Percentiles rank a stretch among this genome's conserved stretches.
These are phyloP conservation scores for Antechinus flavipes DNA, from an alignment of 2,113 vertebrate genomes.

Conservation along the genomic window DNA sequence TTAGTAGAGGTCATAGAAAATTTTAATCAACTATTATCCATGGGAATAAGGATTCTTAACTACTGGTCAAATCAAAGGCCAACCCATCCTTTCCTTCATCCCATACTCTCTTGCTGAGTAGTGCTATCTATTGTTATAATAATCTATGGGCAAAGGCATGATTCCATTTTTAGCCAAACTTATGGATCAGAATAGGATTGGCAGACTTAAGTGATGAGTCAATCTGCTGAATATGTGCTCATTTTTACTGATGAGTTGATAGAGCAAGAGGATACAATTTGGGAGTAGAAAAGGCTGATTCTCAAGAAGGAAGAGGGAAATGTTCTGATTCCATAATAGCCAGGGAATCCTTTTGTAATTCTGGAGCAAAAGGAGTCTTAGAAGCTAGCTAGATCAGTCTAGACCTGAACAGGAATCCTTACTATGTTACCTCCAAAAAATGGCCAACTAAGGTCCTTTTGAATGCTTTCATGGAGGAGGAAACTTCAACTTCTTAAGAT, in stretches of 20 bases:
- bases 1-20: background rate
- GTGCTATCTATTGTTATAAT: background rate
- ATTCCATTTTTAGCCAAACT: background rate
- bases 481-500: background rate
- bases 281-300: background rate
- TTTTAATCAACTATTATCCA: background rate
- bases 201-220: background rate
- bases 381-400: background rate
- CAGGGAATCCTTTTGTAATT: background rate
- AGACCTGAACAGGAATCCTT: background rate
- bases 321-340: background rate
- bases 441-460: background rate
- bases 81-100: background rate
- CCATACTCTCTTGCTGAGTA: background rate
- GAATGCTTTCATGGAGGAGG: background rate
- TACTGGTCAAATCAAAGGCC: background rate
- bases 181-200: background rate
- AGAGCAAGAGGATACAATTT: background rate
- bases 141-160: background rate
- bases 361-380: background rate
- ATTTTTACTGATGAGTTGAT: background rate
- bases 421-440: no score
- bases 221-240: background rate
- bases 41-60: background rate
- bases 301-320: background rate